Evolutionary conservation across 2,888 invertebrate genomes (phyloP).

Genomic region (Camponotus fellah): DNA sequence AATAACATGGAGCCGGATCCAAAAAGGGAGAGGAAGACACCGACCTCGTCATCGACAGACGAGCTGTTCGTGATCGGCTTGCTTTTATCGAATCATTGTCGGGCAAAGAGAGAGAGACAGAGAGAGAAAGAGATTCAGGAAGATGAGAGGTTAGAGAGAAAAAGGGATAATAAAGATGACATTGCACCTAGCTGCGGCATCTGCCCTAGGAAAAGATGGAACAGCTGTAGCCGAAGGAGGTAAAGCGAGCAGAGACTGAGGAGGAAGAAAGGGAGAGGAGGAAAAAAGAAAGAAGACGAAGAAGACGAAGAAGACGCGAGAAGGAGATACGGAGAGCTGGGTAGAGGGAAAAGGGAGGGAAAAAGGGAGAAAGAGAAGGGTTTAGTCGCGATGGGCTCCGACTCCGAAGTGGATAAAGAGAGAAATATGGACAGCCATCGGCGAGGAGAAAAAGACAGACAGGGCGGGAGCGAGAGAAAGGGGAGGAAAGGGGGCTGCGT

Average conservation of each 20-base stretch:
- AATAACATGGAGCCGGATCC: slow-evolving; percentile 23
- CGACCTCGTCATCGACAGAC: slow-evolving; percentile 35
- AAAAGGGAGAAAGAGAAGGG: slow-evolving; percentile 43
- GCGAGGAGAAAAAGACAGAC: slow-evolving; percentile 50
- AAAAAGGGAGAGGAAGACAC: slow-evolving; percentile 9
- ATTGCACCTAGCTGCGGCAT: slow-evolving; percentile 80
- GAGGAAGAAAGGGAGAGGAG: slow-evolving; percentile 55
- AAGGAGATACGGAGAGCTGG: slow-evolving; percentile 49
- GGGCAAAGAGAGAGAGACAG: slow-evolving; percentile 28
- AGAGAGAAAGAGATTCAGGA: slow-evolving; percentile 55
- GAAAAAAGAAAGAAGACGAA: slow-evolving; percentile 63
- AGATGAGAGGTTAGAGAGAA: slow-evolving; percentile 26
- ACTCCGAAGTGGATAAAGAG: slow-evolving; percentile 70
- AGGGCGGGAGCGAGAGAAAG: slow-evolving; percentile 62
- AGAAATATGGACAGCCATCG: slow-evolving; percentile 61
- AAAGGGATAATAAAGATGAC: slow-evolving; percentile 74
- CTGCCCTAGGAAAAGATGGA: slow-evolving; percentile 78
- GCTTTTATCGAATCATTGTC: slow-evolving; percentile 77
- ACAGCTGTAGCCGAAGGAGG: slow-evolving; percentile 77
- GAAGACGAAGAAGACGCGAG: slow-evolving; percentile 66
- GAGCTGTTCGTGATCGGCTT: slow-evolving; percentile 60
- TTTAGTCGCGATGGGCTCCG: slow-evolving; percentile 64
- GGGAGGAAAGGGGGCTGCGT: slow-evolving; percentile 68
- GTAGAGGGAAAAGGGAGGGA: slow-evolving; percentile 56
- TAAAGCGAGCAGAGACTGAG: slow-evolving; percentile 42